These are phyloP conservation scores for Cololabis saira DNA, from an alignment of 2,113 vertebrate species.

Conservation along the genomic window DNA sequence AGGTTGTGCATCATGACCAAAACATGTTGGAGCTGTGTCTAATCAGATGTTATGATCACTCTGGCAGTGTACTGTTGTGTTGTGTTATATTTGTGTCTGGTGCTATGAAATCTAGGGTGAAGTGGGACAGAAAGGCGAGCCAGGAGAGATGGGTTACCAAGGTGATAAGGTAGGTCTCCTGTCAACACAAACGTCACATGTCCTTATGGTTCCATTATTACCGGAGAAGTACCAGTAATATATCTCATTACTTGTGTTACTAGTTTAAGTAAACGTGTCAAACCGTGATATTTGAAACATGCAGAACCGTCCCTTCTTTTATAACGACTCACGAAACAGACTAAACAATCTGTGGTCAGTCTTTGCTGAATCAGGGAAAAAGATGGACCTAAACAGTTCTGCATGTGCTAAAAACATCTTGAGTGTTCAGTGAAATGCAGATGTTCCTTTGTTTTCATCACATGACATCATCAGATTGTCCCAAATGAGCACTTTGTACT, in stretches of 20 bases:
- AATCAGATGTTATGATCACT: slow-evolving; percentile 18
- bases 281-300: no score
- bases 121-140: slow-evolving; percentile 88
- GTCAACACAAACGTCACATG: not conserved
- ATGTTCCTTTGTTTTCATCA: slow-evolving; percentile 22
- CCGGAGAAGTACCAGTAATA: no score
- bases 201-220: no score
- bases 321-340: not conserved
- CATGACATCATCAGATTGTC: slow-evolving; percentile 14
- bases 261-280: no score
- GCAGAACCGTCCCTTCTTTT: no score
- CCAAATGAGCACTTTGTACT: not conserved
- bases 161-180: slow-evolving; percentile 91
- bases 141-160: slow-evolving; percentile 90
- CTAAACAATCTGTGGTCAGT: not conserved
- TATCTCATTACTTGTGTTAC: no score
- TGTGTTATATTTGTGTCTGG: slow-evolving; percentile 82
- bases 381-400: not conserved
- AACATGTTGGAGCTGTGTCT: not conserved
- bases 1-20: not conserved
- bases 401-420: not conserved
- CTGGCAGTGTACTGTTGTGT: slow-evolving; percentile 45
- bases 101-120: slow-evolving; percentile 88
- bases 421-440: slow-evolving; percentile 11
- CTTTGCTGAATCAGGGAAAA: slow-evolving; percentile 1